Evolutionary conservation across 2,113 vertebrate genomes (phyloP).

Genomic region (Clarias batrachus): DNA sequence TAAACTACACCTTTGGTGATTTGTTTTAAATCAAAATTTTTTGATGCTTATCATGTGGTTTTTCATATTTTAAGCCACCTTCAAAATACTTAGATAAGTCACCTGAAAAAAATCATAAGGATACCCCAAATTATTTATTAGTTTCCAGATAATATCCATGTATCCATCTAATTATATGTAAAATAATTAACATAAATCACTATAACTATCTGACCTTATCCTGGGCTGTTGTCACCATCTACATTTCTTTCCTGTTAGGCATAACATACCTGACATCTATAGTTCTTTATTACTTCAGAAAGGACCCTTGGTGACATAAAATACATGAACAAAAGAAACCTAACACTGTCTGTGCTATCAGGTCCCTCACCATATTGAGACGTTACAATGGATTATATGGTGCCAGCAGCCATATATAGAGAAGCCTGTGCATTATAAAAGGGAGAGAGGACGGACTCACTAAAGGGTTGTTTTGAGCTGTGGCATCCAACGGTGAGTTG

Average conservation of each 20-base stretch:
- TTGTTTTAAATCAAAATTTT: neutral
- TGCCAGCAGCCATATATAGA: conserved; percentile 51
- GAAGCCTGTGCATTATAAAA: conserved; percentile 45
- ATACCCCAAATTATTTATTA: neutral
- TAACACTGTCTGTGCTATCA: conserved; percentile 5
- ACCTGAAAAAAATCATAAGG: neutral
- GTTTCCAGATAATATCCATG: neutral
- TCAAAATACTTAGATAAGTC: neutral
- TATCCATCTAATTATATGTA: neutral
- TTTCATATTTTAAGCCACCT: neutral
- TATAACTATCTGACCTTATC: neutral
- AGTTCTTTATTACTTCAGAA: conserved; percentile 7
- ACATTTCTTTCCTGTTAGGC: neutral
- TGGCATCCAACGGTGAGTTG: conserved; percentile 37
- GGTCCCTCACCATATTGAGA: conserved; percentile 36
- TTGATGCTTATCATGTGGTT: neutral
- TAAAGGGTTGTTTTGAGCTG: conserved; percentile 31
- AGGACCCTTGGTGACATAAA: conserved; percentile 9
- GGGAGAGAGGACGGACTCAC: conserved; percentile 18
- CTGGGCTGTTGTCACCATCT: neutral
- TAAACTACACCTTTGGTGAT: neutral
- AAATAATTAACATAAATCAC: neutral
- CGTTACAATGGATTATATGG: conserved; percentile 34
- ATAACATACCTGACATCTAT: conserved; percentile 11
- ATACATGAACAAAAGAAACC: conserved; percentile 15